A percentile compares a stretch with the other conserved stretches of the same genome.
Evolutionary conservation across 92 coral and sea anemone genomes (phyloP).

Genomic region (Muricea muricata): DNA sequence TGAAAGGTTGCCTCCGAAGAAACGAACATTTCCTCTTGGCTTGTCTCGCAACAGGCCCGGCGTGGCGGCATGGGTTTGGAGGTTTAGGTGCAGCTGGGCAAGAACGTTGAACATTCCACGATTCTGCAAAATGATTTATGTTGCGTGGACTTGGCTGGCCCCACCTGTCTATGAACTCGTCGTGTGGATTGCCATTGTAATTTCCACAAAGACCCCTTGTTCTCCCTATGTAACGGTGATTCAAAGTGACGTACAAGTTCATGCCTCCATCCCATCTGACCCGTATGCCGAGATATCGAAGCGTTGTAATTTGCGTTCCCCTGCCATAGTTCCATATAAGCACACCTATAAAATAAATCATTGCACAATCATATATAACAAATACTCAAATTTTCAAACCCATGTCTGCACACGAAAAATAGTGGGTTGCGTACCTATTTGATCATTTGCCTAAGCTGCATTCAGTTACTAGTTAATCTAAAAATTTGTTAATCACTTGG

Average conservation of each 20-base stretch:
- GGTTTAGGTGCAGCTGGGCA: not conserved
- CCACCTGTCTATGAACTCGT: not conserved
- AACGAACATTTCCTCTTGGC: constrained; percentile 33
- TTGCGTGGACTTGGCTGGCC: not conserved
- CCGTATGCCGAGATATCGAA: constrained; percentile 1
- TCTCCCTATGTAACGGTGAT: not conserved
- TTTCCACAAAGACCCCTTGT: constrained; percentile 23
- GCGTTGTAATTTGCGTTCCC: not conserved
- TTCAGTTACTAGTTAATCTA: too few species aligned
- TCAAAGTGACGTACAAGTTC: constrained; percentile 11
- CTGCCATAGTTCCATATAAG: too few species aligned
- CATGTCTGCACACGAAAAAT: too few species aligned
- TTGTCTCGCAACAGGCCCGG: not conserved
- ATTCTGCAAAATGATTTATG: not conserved
- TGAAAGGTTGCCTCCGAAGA: not conserved
- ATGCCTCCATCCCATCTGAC: constrained; percentile 1
- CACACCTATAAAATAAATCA: too few species aligned
- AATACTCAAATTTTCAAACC: too few species aligned
- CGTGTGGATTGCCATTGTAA: not conserved
- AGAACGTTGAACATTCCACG: constrained; percentile 14
- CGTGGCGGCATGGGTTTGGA: not conserved
- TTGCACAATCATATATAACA: too few species aligned
- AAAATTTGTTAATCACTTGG: too few species aligned
- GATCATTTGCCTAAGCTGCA: too few species aligned
- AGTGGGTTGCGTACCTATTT: too few species aligned